Conservation (phyloP, 2,113 vertebrate species). For the Oxygymnocypris stewartii region DNA sequence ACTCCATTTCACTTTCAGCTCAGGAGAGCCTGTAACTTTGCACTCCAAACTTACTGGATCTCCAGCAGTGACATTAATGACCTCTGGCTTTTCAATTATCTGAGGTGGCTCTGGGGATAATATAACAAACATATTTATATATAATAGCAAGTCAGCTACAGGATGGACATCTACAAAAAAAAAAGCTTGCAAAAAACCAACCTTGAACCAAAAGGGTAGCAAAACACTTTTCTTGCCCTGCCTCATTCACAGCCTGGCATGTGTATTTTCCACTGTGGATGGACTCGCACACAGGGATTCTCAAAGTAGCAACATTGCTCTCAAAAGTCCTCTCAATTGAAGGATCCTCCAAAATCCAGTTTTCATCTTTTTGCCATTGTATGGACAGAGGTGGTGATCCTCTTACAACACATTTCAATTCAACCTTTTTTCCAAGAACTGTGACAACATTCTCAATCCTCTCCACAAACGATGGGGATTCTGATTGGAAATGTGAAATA, state of each 20-base stretch:
- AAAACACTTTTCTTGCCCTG: slow-evolving; percentile 88
- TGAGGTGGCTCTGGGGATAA: slow-evolving; percentile 84
- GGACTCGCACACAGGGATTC: slow-evolving; percentile 79
- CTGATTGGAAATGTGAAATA: slow-evolving; percentile 71
- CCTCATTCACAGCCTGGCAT: slow-evolving; percentile 93
- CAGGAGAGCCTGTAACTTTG: slow-evolving; percentile 90
- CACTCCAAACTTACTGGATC: slow-evolving; percentile 94
- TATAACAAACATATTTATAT: slow-evolving; percentile 46
- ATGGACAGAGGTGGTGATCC: slow-evolving; percentile 87
- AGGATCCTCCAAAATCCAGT: slow-evolving; percentile 86
- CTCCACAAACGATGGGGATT: slow-evolving; percentile 87
- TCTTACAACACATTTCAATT: slow-evolving; percentile 80
- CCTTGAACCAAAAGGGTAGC: slow-evolving; percentile 92
- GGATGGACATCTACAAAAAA: slow-evolving; percentile 15
- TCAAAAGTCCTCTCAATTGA: slow-evolving; percentile 84
- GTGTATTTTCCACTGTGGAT: slow-evolving; percentile 87
- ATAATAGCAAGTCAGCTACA: neutral
- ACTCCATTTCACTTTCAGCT: slow-evolving; percentile 91
- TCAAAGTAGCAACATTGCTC: slow-evolving; percentile 80
- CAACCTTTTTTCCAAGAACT: slow-evolving; percentile 82
- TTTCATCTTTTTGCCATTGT: slow-evolving; percentile 94
- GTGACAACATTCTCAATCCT: slow-evolving; percentile 84
- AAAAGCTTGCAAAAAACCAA: slow-evolving; percentile 67
- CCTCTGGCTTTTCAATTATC: slow-evolving; percentile 90
- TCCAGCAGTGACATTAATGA: slow-evolving; percentile 88